Base-by-base conservation (phyloP, 2,888 invertebrate genomes). In the Thereva nobilitata region DNA sequence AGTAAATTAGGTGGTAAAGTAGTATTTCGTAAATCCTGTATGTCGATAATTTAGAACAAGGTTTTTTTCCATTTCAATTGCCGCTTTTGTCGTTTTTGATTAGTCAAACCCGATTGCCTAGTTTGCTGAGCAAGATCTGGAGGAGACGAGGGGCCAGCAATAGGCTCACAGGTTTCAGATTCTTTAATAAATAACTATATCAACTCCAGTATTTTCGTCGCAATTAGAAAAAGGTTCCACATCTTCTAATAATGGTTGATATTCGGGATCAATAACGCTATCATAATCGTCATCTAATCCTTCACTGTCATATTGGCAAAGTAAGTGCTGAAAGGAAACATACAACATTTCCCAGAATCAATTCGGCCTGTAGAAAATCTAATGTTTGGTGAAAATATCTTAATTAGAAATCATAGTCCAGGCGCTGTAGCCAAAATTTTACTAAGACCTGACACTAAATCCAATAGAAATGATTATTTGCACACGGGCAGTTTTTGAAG, bases 1-100 rank as follows among this genome's bases (percentile, higher is more conserved):
- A 67, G 47, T 40, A 65, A 49, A 54, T 61, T 50, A 35, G 64
- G n/a, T n/a, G n/a, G 56, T 56, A 66, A 54, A 38, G 40, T 53
- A 35, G 49, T 44, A 52, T 57, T 49, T 37, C n/a, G n/a, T n/a
- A n/a, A n/a, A n/a, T n/a, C 57, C 65, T 34, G 42, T 56, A 40
- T 42, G 40, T 34, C 41, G 35, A 1, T 34, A 34, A 10, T 54
- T 54, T 38, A 54, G 40, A 54, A 12, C 35, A 45, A 55, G 1
- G 55, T 59, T 59, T 59, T 59, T 59, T 59, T 55, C 40, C 45
- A 4, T 34, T 59, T 59, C 40, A 44, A 35, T 59, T 59, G 57
- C 35, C 40, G 10, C 56, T 56, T 56, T 56, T 41, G 12, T 41
- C 56, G 34, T 56, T 56, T 10, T 37, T 42, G 9, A 45, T n/a